Conservation (phyloP, 2,888 invertebrate genomes). For the Andrena haemorrhoa region DNA sequence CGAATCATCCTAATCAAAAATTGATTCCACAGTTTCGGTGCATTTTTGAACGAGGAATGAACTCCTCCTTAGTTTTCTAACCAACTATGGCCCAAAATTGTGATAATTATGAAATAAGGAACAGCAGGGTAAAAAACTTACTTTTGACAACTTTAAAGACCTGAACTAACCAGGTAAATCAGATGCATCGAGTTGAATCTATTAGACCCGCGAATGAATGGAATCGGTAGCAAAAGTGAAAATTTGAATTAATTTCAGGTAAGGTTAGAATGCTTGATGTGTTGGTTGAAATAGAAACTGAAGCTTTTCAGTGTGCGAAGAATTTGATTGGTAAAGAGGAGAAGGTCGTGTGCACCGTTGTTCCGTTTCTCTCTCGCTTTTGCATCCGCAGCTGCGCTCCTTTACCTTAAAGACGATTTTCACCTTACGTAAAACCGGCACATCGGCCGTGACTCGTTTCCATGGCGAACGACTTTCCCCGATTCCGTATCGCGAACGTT, state of each 20-base stretch:
- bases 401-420: conserved; percentile 74
- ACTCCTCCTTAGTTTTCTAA: no score
- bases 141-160: background rate
- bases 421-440: conserved; percentile 80
- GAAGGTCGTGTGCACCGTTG: conserved; percentile 14
- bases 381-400: conserved; percentile 24
- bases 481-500: conserved; percentile 67
- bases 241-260: background rate
- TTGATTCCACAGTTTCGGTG: no score
- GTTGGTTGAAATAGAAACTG: background rate
- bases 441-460: conserved; percentile 73
- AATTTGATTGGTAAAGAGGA: conserved; percentile 28
- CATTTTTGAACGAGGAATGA: no score
- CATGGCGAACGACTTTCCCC: conserved; percentile 76
- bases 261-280: background rate
- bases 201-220: background rate
- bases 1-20: no score
- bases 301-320: background rate
- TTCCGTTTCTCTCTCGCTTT: conserved; percentile 20
- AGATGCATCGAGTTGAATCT: no score
- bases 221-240: background rate
- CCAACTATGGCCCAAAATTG: no score
- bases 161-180: background rate
- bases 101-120: background rate
- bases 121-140: background rate